Evolutionary conservation across 2,888 invertebrate species (phyloP).

Genomic region (Tipula confusa): DNA sequence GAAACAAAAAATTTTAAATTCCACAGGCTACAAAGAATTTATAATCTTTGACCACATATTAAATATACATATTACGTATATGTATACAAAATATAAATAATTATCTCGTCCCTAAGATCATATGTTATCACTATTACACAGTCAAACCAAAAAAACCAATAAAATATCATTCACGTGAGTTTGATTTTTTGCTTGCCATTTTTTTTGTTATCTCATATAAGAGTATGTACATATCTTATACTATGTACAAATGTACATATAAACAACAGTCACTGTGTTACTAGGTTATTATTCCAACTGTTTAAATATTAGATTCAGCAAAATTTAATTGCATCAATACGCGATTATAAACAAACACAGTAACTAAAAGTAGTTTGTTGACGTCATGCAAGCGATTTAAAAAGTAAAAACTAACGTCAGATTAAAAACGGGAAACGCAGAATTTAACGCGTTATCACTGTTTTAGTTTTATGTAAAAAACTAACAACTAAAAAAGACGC

Average conservation of each 20-base stretch:
- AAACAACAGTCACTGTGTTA: not conserved
- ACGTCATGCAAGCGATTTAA: not conserved
- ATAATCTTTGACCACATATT: not conserved
- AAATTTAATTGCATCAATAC: not conserved
- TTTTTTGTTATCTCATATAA: not conserved
- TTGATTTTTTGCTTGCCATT: not conserved
- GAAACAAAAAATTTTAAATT: too few species aligned
- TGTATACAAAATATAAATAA: not conserved
- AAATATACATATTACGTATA: not conserved
- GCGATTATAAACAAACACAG: not conserved
- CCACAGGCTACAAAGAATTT: not conserved
- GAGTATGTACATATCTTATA: not conserved
- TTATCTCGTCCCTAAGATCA: not conserved
- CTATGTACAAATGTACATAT: not conserved
- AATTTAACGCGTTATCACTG: not conserved
- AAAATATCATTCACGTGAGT: not conserved
- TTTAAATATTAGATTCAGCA: not conserved
- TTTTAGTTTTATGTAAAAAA: too few species aligned
- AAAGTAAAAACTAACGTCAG: not conserved
- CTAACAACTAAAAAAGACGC: not conserved
- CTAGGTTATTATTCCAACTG: not conserved
- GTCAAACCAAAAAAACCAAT: not conserved
- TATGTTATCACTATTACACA: not conserved
- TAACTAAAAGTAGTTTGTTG: not conserved
- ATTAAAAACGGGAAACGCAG: not conserved